phyloP scores from a whole-genome alignment of 2,113 vertebrate species.

The Nesogale talazaci region DNA sequence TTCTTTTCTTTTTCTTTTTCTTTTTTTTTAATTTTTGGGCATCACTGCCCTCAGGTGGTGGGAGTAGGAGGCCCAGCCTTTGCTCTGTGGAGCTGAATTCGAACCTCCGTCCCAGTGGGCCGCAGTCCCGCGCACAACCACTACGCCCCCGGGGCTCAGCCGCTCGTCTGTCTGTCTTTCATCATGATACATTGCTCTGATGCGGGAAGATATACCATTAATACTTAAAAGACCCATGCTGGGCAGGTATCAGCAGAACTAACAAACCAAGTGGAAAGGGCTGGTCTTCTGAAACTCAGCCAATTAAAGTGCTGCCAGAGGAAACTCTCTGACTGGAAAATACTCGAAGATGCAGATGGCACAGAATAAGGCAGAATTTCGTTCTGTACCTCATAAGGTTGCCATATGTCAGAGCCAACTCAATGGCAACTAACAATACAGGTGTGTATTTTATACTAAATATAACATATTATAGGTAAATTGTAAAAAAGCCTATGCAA shows the following conservation, averaged over 20 bases:
- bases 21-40: too few relatives aligned
- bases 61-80: too few relatives aligned
- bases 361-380: not conserved
- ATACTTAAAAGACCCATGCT: not conserved
- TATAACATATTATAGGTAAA: not conserved
- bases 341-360: not conserved
- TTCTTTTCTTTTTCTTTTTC: too few relatives aligned
- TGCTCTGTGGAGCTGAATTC: too few relatives aligned
- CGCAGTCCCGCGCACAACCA: too few relatives aligned
- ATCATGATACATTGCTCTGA: not conserved
- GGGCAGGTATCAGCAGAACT: not conserved
- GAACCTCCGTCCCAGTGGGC: too few relatives aligned
- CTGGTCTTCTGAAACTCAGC: not conserved
- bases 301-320: not conserved
- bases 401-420: not conserved
- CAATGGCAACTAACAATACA: not conserved
- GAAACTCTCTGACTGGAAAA: not conserved
- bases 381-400: not conserved
- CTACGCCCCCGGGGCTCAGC: too few relatives aligned
- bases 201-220: not conserved
- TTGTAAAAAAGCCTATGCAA: constrained; percentile 5
- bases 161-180: not conserved
- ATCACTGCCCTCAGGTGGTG: too few relatives aligned
- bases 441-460: not conserved
- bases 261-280: not conserved